Evolutionary conservation across 1,140 invertebrate genomes (phyloP).

Genomic region (Philaenus spumarius): DNA sequence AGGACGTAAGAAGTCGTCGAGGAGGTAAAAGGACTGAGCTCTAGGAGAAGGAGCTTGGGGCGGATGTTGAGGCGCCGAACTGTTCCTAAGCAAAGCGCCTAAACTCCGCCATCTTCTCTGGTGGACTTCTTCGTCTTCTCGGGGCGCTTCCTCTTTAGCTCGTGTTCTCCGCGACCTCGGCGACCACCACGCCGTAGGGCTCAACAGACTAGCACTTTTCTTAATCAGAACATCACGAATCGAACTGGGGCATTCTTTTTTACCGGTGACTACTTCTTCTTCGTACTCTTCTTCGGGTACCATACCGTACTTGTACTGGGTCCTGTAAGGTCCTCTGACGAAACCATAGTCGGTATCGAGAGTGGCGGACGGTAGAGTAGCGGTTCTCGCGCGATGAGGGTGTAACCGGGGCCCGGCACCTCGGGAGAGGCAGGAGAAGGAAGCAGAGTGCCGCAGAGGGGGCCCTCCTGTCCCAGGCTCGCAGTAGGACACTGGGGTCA

Average conservation of each 20-base stretch:
- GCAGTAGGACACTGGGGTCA: conserved; percentile 17
- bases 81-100: conserved; percentile 43
- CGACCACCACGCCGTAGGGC: conserved; percentile 39
- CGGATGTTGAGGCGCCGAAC: conserved; percentile 17
- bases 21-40: conserved; percentile 46
- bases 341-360: conserved; percentile 33
- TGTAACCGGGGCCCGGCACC: conserved; percentile 34
- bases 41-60: conserved; percentile 32
- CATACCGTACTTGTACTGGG: conserved; percentile 16
- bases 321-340: conserved; percentile 22
- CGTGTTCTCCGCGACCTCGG: conserved; percentile 10
- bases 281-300: conserved; percentile 30
- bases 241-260: conserved; percentile 38
- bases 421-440: conserved; percentile 46
- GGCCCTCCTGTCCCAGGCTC: conserved; percentile 15
- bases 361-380: conserved; percentile 38
- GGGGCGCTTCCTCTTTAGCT: conserved; percentile 27
- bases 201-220: conserved; percentile 40
- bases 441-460: conserved; percentile 44
- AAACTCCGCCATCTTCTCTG: conserved; percentile 45
- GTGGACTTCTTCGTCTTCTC: conserved; percentile 27
- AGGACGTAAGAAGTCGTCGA: conserved; percentile 46
- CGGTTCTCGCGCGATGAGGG: conserved; percentile 42
- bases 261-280: conserved; percentile 22
- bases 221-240: conserved; percentile 36